A percentile compares a stretch with the other conserved stretches of the same genome.
Conservation (phyloP, 2,888 invertebrate genomes). For the Pheosia tremula region DNA sequence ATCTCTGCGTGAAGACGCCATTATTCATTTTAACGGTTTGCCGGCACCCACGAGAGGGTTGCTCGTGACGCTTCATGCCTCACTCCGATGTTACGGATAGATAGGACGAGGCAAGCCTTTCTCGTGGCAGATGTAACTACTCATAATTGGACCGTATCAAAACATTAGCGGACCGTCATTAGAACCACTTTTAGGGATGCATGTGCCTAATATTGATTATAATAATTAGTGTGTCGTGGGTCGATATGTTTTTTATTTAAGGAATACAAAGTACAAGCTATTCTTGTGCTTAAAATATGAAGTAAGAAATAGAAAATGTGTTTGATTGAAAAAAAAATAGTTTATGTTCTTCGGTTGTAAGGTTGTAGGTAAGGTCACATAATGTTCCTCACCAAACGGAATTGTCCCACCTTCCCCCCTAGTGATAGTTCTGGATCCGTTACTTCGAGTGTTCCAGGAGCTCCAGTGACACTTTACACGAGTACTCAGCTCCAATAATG, state of each 20-base stretch:
- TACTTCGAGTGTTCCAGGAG: too few relatives aligned
- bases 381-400: too few relatives aligned
- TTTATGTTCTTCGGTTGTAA: too few relatives aligned
- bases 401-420: too few relatives aligned
- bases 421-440: too few relatives aligned
- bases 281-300: too few relatives aligned
- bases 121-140: conserved; percentile 72
- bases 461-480: too few relatives aligned
- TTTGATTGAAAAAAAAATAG: too few relatives aligned
- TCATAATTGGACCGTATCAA: conserved; percentile 82
- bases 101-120: conserved; percentile 63
- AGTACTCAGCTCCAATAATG: too few relatives aligned
- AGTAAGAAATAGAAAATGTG: not conserved
- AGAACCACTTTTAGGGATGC: conserved; percentile 16
- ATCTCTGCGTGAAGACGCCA: conserved; percentile 56
- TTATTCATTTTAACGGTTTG: conserved; percentile 82
- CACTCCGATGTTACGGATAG: conserved; percentile 68
- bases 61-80: conserved; percentile 65
- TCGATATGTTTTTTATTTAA: conserved; percentile 3
- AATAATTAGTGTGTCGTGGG: conserved; percentile 5
- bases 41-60: conserved; percentile 75
- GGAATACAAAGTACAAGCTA: not conserved
- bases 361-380: too few relatives aligned
- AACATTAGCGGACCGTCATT: conserved; percentile 64
- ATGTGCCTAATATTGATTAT: conserved; percentile 4